Evolutionary conservation across 1,140 invertebrate species (phyloP), one percentile per base, ranked within the genome.

Genomic region (Laupala kohalensis): DNA sequence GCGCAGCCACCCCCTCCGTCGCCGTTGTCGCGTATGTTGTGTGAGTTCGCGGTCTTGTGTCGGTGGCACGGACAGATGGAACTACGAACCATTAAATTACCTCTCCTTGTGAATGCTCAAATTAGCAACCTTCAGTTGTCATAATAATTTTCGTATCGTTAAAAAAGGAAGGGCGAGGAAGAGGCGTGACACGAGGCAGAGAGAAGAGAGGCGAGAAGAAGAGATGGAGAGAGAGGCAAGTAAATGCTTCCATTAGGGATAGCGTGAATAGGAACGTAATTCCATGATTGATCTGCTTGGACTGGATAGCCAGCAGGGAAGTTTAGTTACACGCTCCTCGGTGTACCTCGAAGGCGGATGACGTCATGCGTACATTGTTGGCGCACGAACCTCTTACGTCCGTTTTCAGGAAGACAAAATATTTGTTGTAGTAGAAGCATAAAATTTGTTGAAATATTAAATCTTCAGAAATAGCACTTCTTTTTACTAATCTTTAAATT

Each of bases 51-150:
- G 37, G 37, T 53, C 37, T 53, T 53, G 37, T 19, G 37, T 19
- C 4, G 37, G 37, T 29, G 29, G 25, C 25, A 27, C n/a, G 25
- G 13, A 29, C 67, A 68, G 67, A 27, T 68, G 67, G 67, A 29
- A 68, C 67, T 27, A 29, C 67, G 26, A 29, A 29, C 29, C 67
- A 68, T 68, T 68, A 68, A 68, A 68, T 68, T 68, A 68, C 13
- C 26, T 68, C 67, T 12, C 28, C 67, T 30, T 30, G 28, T 19
- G 15, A 68, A 29, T 27, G 67, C 67, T 37, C 67, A 37, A 68
- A 68, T 68, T 68, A 68, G 67, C 67, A 29, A 29, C 28, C 67
- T 68, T 68, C 67, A 68, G 26, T 68, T 67, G 67, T 67, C 67
- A 23, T 68, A 68, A 68, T 37, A 68, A 30, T 37, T 68, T 68